phyloP scores from a whole-genome alignment of 64 coral and sea anemone species.

The Montipora capricornis region DNA sequence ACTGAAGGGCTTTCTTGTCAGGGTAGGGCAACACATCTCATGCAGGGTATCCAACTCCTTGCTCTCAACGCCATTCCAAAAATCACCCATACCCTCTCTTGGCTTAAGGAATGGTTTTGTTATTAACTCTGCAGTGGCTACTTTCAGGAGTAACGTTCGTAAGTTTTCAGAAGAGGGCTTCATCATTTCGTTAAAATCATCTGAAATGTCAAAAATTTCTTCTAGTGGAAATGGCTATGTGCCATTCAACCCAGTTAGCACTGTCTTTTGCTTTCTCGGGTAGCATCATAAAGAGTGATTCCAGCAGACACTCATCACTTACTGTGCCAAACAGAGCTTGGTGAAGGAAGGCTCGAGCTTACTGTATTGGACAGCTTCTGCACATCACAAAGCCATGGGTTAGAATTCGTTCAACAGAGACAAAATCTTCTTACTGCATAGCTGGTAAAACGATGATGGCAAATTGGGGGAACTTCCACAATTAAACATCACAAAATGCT shows the following conservation, averaged over 20 bases:
- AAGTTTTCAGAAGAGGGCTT: conserved; percentile 26
- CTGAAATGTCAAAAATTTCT: conserved; percentile 44
- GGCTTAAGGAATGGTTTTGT: conserved; percentile 41
- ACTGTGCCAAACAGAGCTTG: conserved; percentile 9
- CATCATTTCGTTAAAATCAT: conserved; percentile 37
- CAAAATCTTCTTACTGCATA: not conserved
- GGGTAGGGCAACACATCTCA: not conserved
- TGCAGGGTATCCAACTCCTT: conserved; percentile 29
- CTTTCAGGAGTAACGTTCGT: not conserved
- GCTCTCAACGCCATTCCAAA: conserved; percentile 15
- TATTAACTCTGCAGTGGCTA: conserved; percentile 44
- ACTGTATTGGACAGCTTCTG: not conserved
- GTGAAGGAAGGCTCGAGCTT: not conserved
- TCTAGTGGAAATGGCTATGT: conserved; percentile 16
- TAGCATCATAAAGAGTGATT: not conserved
- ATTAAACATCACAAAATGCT: not conserved
- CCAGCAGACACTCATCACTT: not conserved
- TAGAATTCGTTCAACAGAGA: not conserved
- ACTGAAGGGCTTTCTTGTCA: not conserved
- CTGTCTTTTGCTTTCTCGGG: not conserved
- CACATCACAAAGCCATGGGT: conserved; percentile 1
- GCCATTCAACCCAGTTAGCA: not conserved
- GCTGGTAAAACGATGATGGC: not conserved
- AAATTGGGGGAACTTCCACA: not conserved
- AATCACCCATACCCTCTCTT: conserved; percentile 49